Evolutionary conservation across 2,797 vertebrate genomes (phyloP).

Genomic region (Coregonus sp.): DNA sequence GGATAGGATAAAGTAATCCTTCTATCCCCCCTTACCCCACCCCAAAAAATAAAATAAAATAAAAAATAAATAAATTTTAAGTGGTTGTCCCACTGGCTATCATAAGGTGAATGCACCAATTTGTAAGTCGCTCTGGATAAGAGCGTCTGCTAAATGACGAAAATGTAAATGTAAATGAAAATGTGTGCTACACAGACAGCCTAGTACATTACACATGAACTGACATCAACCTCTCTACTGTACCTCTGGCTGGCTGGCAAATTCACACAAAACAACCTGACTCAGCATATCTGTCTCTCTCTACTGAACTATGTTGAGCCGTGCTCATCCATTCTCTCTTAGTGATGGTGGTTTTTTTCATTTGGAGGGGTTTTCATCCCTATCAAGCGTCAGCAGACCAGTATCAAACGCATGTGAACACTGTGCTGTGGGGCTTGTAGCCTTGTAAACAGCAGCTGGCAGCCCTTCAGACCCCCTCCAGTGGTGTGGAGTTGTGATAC

Average conservation of each 20-base stretch:
- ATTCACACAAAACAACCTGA: constrained; percentile 28
- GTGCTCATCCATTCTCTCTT: constrained; percentile 54
- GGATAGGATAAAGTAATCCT: too few relatives aligned
- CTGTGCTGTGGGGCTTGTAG: constrained; percentile 57
- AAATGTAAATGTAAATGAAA: too few relatives aligned
- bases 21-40: too few relatives aligned
- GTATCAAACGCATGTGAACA: constrained; percentile 56
- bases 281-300: constrained; percentile 53
- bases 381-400: constrained; percentile 63
- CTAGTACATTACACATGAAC: not conserved
- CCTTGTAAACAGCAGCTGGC: constrained; percentile 72
- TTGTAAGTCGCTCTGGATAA: too few relatives aligned
- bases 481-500: constrained; percentile 61
- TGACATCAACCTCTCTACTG: constrained; percentile 21
- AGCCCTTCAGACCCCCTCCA: constrained; percentile 62
- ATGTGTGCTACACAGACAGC: not conserved
- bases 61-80: too few relatives aligned
- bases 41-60: too few relatives aligned
- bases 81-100: too few relatives aligned
- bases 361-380: constrained; percentile 67
- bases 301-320: constrained; percentile 32
- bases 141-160: too few relatives aligned
- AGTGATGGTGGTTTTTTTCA: constrained; percentile 60
- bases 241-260: too few relatives aligned
- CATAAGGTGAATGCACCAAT: too few relatives aligned